phyloP scores from a whole-genome alignment of 30 jellyfish, hydroid and myxozoan species.

The Aurelia aurita region DNA sequence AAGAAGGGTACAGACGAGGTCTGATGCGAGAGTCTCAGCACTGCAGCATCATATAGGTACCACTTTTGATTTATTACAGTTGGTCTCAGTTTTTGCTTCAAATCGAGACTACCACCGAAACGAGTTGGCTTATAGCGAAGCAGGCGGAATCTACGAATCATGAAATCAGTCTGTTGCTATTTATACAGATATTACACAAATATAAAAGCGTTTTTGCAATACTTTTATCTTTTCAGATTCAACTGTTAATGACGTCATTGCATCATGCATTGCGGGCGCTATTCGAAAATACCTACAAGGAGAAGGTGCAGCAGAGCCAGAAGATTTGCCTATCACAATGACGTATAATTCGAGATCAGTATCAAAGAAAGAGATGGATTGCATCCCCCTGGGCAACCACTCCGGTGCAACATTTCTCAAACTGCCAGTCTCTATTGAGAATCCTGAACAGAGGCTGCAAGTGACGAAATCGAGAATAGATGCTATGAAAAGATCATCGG shows the following conservation, averaged over 20 bases:
- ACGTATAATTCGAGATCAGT: conserved; percentile 91
- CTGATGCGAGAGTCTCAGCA: no score
- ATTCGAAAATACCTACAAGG: conserved; percentile 79
- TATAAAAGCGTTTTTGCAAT: background rate
- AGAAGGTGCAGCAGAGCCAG: conserved; percentile 70
- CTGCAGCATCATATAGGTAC: no score
- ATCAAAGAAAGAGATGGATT: conserved; percentile 59
- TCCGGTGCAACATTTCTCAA: conserved; percentile 96
- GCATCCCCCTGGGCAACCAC: conserved; percentile 94
- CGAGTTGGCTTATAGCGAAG: no score
- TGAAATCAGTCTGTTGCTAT: no score
- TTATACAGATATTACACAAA: no score
- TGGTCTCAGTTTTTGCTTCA: no score
- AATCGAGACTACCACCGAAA: no score
- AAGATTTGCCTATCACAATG: conserved; percentile 95
- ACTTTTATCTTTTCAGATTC: conserved; percentile 51
- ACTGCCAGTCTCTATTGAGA: conserved; percentile 88
- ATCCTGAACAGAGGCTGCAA: conserved; percentile 85
- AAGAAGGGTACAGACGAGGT: no score
- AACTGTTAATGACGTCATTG: conserved; percentile 94
- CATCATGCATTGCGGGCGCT: conserved; percentile 97
- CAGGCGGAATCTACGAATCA: no score
- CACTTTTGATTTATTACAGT: no score
- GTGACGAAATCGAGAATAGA: conserved; percentile 74
- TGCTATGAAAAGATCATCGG: conserved; percentile 79